Base-by-base conservation (phyloP, 1,140 invertebrate species). In the Nephila pilipes region DNA sequence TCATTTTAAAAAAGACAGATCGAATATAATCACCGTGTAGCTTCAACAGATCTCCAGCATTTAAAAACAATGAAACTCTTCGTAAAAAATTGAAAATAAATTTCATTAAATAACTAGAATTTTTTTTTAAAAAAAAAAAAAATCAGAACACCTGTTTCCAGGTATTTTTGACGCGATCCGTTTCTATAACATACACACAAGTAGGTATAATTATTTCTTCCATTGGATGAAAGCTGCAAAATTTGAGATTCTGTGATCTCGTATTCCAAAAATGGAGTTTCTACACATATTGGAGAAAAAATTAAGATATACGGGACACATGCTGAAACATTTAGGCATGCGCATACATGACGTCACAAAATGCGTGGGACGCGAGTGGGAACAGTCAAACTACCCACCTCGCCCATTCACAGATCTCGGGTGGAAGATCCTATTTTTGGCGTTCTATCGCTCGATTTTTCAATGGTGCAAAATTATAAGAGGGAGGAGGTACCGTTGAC, bases 341-440 rank as follows among this genome's bases (percentile, higher is more conserved):
- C 22, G 38, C 69, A 32, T 8, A 8, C 4, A 46, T 55, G 54
- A 87, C 85, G 85, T 87, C 85, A 87, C 25, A 60, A 18, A 18
- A 10, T 20, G 83, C 58, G 85, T 60, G 85, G 55, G 85, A 22
- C 12, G 85, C 10, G 85, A 60, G 85, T 36, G 85, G 55, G 55
- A 60, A 87, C 85, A n/a, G 36, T 83, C 12, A 16, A 22, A 22
- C 85, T 87, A 87, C 85, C 85, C 85, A 87, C 85, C 58, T 60
- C 32, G 55, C 46, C 46, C 85, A 60, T 87, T 29, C 36, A 87
- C 25, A 87, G 16, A 38, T 25, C 32, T n/a, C 2, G 85, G 8
- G 36, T n/a, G 22, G 10, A 58, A 22, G 85, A 60, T 57, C 32
- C 29, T 57, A 36, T 2, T 2, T 87, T 87, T 87, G 85, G 85